Evolutionary conservation across 35 echinoderm and acorn worm species (phyloP).

Genomic region (Amphiura filiformis): DNA sequence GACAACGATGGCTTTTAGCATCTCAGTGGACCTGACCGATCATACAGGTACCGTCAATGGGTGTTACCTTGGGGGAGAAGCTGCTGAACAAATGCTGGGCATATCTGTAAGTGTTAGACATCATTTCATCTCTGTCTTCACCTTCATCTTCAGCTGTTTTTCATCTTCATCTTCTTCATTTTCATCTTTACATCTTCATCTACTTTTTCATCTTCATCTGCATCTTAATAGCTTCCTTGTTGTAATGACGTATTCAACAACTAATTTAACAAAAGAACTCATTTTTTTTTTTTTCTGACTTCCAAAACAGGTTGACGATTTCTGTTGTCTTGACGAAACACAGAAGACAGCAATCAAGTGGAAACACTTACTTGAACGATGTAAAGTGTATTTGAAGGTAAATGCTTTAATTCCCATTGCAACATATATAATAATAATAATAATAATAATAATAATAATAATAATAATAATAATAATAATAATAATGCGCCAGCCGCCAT

Average conservation of each 20-base stretch:
- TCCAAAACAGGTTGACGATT: conserved; percentile 53
- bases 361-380: conserved; percentile 69
- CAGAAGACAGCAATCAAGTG: conserved; percentile 66
- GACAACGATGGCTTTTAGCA: conserved; percentile 29
- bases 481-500: background rate
- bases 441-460: background rate
- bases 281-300: too few species aligned
- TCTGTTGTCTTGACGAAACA: conserved; percentile 21
- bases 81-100: conserved; percentile 53
- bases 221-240: too few species aligned
- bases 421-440: background rate
- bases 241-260: too few species aligned
- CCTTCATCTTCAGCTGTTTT: too few species aligned
- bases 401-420: background rate
- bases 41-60: conserved; percentile 44
- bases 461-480: background rate
- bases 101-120: conserved; percentile 43
- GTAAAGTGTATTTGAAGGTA: conserved; percentile 77
- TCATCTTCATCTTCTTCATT: too few species aligned
- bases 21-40: conserved; percentile 47
- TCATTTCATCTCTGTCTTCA: too few species aligned
- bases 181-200: too few species aligned
- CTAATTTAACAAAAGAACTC: too few species aligned
- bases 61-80: conserved; percentile 27
- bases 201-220: too few species aligned